Conservation (phyloP, 2,797 vertebrate genomes). For the Pseudocheirus occidentalis region DNA sequence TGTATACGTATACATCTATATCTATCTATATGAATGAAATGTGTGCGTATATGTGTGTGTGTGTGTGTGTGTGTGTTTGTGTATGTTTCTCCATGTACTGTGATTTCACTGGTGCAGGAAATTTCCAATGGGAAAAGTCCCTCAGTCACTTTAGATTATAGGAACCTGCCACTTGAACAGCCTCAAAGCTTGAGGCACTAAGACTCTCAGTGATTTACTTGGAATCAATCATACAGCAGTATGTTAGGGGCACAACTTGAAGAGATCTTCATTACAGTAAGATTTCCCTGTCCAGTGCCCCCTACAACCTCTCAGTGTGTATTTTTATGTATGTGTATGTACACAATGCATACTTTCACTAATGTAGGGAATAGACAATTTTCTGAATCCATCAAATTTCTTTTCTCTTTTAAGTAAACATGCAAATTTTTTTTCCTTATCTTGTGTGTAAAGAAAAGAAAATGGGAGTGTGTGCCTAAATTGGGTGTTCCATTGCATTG, state of each 20-base stretch:
- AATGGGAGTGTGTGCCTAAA: neutral
- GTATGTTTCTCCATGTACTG: neutral
- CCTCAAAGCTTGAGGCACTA: neutral
- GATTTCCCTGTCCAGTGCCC: neutral
- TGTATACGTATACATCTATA: too few relatives aligned
- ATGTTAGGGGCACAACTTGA: neutral
- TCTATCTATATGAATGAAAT: too few relatives aligned
- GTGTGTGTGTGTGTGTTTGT: too few relatives aligned
- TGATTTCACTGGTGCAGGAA: neutral
- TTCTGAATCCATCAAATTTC: neutral
- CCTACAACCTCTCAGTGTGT: neutral
- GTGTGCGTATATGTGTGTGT: too few relatives aligned
- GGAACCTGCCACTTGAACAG: neutral
- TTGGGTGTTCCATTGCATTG: neutral
- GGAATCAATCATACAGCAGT: neutral
- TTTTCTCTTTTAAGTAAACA: neutral
- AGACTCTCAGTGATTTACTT: neutral
- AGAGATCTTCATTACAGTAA: neutral
- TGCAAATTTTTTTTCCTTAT: neutral
- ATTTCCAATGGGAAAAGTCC: neutral
- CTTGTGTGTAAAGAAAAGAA: neutral
- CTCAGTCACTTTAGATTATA: neutral
- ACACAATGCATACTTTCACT: neutral
- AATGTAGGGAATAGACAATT: neutral
- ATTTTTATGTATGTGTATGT: neutral